Conservation (phyloP, 2,888 invertebrate species). For the Acanthopleura granulata region DNA sequence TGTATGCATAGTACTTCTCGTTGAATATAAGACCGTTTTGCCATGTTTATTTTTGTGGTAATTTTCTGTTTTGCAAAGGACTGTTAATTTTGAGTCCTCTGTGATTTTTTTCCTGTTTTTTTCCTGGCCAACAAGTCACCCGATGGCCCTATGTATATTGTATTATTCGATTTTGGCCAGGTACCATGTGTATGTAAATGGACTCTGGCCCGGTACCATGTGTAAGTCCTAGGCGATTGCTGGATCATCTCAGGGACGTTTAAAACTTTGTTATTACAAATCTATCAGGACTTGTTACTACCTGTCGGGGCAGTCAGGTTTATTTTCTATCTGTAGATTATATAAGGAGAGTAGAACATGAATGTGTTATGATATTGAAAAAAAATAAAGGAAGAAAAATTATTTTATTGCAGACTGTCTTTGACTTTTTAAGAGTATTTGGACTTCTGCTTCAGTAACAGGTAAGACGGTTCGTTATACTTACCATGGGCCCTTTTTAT, state of each 20-base stretch:
- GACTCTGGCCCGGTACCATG: constrained; percentile 3
- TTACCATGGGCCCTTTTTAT: too few relatives aligned
- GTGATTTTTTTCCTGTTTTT: background rate
- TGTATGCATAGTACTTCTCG: constrained; percentile 12
- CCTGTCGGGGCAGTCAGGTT: constrained; percentile 6
- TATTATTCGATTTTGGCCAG: constrained; percentile 12
- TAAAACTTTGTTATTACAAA: constrained; percentile 12
- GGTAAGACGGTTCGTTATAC: too few relatives aligned
- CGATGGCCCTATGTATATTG: constrained; percentile 3
- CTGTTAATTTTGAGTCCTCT: constrained; percentile 11
- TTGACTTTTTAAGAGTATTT: too few relatives aligned
- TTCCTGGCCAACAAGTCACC: constrained; percentile 6
- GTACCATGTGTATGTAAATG: constrained; percentile 12
- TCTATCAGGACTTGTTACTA: constrained; percentile 19
- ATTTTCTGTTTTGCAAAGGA: background rate
- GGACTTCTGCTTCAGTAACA: too few relatives aligned
- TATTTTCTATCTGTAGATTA: constrained; percentile 20
- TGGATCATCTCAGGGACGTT: constrained; percentile 19
- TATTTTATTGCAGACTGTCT: background rate
- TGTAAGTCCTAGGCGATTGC: constrained; percentile 13
- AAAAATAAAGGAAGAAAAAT: constrained; percentile 3
- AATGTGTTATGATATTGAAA: constrained; percentile 19
- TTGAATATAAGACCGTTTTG: constrained; percentile 9
- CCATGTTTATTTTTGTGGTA: constrained; percentile 1
- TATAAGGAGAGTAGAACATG: constrained; percentile 16